phyloP scores from a whole-genome alignment of 2,888 invertebrate species.

The Dione juno region DNA sequence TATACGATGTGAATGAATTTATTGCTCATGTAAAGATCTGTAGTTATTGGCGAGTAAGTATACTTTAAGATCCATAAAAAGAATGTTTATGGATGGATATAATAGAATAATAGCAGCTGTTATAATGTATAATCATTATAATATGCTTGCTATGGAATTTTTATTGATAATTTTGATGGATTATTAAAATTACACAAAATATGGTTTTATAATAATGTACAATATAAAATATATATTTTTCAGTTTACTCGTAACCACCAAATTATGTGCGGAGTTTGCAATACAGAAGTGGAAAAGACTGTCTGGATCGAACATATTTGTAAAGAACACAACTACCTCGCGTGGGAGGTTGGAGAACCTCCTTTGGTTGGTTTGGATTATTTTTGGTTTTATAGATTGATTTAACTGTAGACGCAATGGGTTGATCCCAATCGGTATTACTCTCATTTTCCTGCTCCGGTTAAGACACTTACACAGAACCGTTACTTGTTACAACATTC shows the following conservation, averaged over 20 bases:
- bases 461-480: no score
- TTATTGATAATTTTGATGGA: no score
- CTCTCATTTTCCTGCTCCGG: no score
- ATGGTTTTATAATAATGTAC: not conserved
- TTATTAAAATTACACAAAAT: no score
- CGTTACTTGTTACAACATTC: no score
- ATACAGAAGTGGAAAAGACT: slow-evolving; percentile 20
- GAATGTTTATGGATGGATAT: no score
- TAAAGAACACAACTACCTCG: slow-evolving; percentile 55
- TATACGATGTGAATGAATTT: slow-evolving; percentile 51
- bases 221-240: not conserved
- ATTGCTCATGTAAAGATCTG: slow-evolving; percentile 54
- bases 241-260: slow-evolving; percentile 6
- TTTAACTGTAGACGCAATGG: not conserved
- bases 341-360: slow-evolving; percentile 53
- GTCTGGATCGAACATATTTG: slow-evolving; percentile 56
- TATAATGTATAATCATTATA: no score
- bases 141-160: no score
- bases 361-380: slow-evolving; percentile 53
- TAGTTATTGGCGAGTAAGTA: slow-evolving; percentile 49
- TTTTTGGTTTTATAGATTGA: slow-evolving; percentile 12
- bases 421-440: no score
- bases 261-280: slow-evolving; percentile 50
- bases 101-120: no score
- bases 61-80: not conserved